Base-by-base conservation (phyloP, 1,140 invertebrate species). In the Aphis craccivora region DNA sequence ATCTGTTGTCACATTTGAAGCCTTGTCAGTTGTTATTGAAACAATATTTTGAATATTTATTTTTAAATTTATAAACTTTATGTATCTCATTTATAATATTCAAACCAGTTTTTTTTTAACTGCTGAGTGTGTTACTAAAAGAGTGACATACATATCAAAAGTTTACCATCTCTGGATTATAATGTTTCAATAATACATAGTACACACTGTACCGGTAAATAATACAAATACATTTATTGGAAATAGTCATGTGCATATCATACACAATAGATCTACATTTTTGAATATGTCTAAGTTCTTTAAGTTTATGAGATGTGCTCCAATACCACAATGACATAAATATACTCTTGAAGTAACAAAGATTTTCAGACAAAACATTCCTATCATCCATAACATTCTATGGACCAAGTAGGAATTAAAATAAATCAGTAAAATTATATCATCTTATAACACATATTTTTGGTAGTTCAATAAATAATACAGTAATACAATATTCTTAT, bases 381-480 rank as follows among this genome's bases (percentile, higher is more conserved):
- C 30, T 35, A 76, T 14, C 18, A n/a, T 76, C 60, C 60, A 76
- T 76, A 76, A 14, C n/a, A 76, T 18, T 76, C 18, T 76, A 76
- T 4, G 60, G 60, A 76, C 0, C 14, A n/a, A 76, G 30, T 2
- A n/a, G 60, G 30, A 76, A 76, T 18, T 76, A 0, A 76, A 76
- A 76, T n/a, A 67, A 76, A 20, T 14, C 25, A 67, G 9, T 30
- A 67, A 67, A 76, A 76, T n/a, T 18, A 76, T 76, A 76, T n/a
- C 22, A 60, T 60, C 8, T n/a, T 76, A 76, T 76, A 76, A 76
- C 20, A 76, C 60, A 76, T 18, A 76, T 76, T 76, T 76, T 76
- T 76, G 60, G 60, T 76, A 76, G 60, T n/a, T 76, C n/a, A 76
- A 76, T 76, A 76, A 76, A 76, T 76, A n/a, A 76, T 76, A 76